Conservation (phyloP, 2,113 vertebrate species). For the Bambusicola thoracicus region DNA sequence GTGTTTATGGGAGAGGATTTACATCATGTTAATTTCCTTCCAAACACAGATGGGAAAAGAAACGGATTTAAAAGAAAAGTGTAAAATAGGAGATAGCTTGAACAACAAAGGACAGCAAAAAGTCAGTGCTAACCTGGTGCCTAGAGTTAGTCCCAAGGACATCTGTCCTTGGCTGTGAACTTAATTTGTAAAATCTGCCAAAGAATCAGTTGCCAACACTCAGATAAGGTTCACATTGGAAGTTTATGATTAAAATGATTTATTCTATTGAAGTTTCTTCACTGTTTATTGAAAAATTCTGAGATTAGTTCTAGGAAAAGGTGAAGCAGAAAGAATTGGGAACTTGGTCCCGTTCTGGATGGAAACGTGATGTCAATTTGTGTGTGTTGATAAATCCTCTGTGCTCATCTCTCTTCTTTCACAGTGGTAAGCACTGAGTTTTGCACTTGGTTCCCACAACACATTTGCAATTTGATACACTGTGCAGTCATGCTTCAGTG, state of each 20-base stretch:
- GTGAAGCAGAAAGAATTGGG: not conserved
- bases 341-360: not conserved
- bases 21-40: not conserved
- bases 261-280: not conserved
- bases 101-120: slow-evolving; percentile 18
- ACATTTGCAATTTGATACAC: not conserved
- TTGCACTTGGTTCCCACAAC: not conserved
- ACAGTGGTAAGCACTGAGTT: not conserved
- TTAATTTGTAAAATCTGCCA: slow-evolving; percentile 26
- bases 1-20: not conserved
- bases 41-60: not conserved
- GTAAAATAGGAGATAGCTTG: slow-evolving; percentile 5
- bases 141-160: not conserved
- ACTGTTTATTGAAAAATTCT: slow-evolving; percentile 22
- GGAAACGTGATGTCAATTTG: not conserved
- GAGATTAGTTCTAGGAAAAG: not conserved
- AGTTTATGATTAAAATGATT: slow-evolving; percentile 3
- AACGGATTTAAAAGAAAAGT: slow-evolving; percentile 34
- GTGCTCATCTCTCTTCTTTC: not conserved
- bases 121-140: not conserved
- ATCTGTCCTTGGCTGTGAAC: not conserved
- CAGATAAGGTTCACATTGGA: slow-evolving; percentile 6
- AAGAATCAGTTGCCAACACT: slow-evolving; percentile 26
- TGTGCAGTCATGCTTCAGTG: not conserved
- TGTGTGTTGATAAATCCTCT: not conserved